Conservation (phyloP, 2,888 invertebrate genomes). For the Dasysyrphus albostriatus region DNA sequence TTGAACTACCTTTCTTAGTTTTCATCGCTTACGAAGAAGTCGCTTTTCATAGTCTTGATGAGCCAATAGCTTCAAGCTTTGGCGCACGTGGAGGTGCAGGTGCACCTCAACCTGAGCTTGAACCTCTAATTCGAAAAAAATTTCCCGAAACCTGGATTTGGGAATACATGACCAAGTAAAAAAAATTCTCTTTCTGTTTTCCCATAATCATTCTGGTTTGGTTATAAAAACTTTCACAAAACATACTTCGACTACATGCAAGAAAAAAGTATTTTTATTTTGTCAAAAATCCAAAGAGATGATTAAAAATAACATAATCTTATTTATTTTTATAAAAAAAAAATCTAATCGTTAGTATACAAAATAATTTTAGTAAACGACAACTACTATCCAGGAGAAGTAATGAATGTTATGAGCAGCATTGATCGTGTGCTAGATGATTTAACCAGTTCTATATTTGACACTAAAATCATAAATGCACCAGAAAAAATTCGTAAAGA, state of each 20-base stretch:
- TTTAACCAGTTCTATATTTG: slow-evolving; percentile 52
- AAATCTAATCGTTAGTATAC: background rate
- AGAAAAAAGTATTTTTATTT: background rate
- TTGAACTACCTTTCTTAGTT: too few relatives aligned
- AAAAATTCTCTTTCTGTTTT: too few relatives aligned
- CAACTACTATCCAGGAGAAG: slow-evolving; percentile 48
- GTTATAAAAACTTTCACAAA: background rate
- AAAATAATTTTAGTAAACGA: slow-evolving; percentile 45
- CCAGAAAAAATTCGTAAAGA: slow-evolving; percentile 48
- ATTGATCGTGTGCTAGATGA: slow-evolving; percentile 51
- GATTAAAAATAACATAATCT: background rate
- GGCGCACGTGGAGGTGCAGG: background rate
- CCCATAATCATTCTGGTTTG: background rate
- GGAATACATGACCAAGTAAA: slow-evolving; percentile 80
- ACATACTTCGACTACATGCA: background rate
- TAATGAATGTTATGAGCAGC: slow-evolving; percentile 61
- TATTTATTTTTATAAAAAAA: background rate
- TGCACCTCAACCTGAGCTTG: background rate
- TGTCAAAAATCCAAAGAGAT: slow-evolving; percentile 69
- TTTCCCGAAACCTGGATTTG: slow-evolving; percentile 90
- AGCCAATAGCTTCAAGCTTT: background rate
- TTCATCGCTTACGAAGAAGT: too few relatives aligned
- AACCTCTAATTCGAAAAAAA: slow-evolving; percentile 84
- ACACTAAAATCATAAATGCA: slow-evolving; percentile 53
- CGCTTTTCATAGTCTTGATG: too few relatives aligned